Evolutionary conservation across 1,140 invertebrate genomes (phyloP).

Genomic region (Notospermus geniculatus): DNA sequence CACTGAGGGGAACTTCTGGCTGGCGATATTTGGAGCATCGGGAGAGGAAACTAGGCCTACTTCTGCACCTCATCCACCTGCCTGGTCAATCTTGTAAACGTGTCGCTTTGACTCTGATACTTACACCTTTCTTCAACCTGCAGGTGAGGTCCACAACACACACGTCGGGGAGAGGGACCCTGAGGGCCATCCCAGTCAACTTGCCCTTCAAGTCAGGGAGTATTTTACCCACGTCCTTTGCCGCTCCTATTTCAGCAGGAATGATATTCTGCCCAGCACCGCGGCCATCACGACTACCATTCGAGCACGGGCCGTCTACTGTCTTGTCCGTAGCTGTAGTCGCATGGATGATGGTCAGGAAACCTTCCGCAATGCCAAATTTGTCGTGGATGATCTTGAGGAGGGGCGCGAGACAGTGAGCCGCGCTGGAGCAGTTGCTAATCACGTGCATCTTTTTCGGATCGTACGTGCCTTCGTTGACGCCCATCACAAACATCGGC

Average conservation of each 20-base stretch:
- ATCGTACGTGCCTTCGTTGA: conserved; percentile 85
- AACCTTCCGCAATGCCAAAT: conserved; percentile 88
- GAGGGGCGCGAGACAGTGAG: conserved; percentile 94
- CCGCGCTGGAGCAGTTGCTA: conserved; percentile 92
- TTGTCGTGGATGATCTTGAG: conserved; percentile 93
- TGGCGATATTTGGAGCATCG: no score
- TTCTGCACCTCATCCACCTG: no score
- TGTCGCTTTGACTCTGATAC: no score
- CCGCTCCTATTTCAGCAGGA: conserved; percentile 94
- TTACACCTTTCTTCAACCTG: conserved; percentile 51
- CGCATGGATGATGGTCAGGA: conserved; percentile 98
- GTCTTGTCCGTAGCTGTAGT: conserved; percentile 95
- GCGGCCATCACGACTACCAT: conserved; percentile 96
- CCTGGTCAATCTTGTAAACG: no score
- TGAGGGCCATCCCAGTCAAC: conserved; percentile 95
- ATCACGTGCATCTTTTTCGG: conserved; percentile 75
- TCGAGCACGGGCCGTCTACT: conserved; percentile 90
- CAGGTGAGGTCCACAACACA: conserved; percentile 93
- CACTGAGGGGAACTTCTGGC: no score
- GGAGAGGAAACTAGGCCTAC: no score
- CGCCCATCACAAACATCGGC: conserved; percentile 97
- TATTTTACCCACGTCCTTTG: conserved; percentile 94
- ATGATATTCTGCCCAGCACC: conserved; percentile 96
- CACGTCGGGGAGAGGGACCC: conserved; percentile 89
- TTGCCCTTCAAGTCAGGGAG: conserved; percentile 76